Base-by-base conservation (phyloP, 1,140 invertebrate species). In the Orius insidiosus region DNA sequence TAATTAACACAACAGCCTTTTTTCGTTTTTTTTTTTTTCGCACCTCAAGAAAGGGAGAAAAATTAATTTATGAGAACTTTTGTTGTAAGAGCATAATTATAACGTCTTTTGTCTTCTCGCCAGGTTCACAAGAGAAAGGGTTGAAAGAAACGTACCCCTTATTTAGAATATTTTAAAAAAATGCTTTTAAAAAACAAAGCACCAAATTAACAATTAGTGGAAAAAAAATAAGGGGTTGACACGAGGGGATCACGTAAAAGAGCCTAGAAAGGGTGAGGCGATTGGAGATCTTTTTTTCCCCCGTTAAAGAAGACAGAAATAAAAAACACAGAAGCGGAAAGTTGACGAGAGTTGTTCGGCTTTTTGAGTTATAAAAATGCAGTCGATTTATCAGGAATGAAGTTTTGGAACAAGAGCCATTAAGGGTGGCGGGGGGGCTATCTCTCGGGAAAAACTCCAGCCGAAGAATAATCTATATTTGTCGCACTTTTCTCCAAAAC, bases 311-410 rank as follows among this genome's bases (percentile, higher is more conserved):
- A 38, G 36, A 38, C 9, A 38, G 14, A 13, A 38, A 38, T 5
- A 38, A 40, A 15, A 18, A 30, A 40, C 4, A n/a, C n/a, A 31
- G 16, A 43, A 43, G 19, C 10, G 11, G 10, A 24, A 43, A 43
- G 9, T 30, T 18, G 10, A 18, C 24, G 9, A 30, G 5, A 13
- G 15, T 41, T 6, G 15, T 41, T 14, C 13, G 6, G 13, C 38
- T 10, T 18, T 40, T n/a, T 15, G 18, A 43, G 41, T 43, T 43
- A 43, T 43, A 43, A 43, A 43, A 43, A 43, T 43, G 41, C 41
- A 43, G 41, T 43, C 41, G 41, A 43, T 43, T 43, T 43, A 43
- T 43, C 41, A 43, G 41, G 41, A 43, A 43, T 43, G 41, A 31
- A 43, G 41, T 43, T 43, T 30, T 30, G 41, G 31, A 43, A 43